These are phyloP conservation scores for Xiphydria camelus DNA, from an alignment of 2,888 invertebrate genomes.

Conservation along the genomic window DNA sequence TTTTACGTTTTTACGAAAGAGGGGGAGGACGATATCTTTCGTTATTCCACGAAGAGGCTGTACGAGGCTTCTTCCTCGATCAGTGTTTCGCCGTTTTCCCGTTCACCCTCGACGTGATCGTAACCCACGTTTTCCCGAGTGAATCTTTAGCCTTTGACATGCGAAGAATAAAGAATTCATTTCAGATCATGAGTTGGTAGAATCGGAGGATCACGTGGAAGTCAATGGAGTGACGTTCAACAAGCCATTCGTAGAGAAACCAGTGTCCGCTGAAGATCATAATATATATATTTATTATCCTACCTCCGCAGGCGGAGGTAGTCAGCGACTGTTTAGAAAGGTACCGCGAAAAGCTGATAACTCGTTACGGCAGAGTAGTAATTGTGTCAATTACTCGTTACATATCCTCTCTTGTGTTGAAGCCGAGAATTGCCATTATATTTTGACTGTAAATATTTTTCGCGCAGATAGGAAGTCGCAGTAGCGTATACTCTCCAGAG, in stretches of 20 bases:
- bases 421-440: no score
- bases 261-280: constrained; percentile 98
- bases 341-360: constrained; percentile 60
- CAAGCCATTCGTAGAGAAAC: constrained; percentile 99
- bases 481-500: constrained; percentile 97
- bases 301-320: constrained; percentile 96
- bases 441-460: constrained; percentile 20
- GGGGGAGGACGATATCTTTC: background rate
- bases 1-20: background rate
- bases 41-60: background rate
- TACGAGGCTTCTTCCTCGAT: no score
- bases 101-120: no score
- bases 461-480: constrained; percentile 91
- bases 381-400: no score
- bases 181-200: constrained; percentile 86
- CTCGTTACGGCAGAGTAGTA: no score
- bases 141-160: constrained; percentile 32
- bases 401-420: no score
- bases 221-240: constrained; percentile 94
- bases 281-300: constrained; percentile 99
- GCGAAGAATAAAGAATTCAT: constrained; percentile 41
- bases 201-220: constrained; percentile 96
- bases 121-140: constrained; percentile 8
- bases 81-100: no score
- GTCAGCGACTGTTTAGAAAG: constrained; percentile 96